Evolutionary conservation across 2,797 vertebrate species (phyloP), one percentile per base, ranked within the genome.

Genomic region (Leptodactylus fallax): DNA sequence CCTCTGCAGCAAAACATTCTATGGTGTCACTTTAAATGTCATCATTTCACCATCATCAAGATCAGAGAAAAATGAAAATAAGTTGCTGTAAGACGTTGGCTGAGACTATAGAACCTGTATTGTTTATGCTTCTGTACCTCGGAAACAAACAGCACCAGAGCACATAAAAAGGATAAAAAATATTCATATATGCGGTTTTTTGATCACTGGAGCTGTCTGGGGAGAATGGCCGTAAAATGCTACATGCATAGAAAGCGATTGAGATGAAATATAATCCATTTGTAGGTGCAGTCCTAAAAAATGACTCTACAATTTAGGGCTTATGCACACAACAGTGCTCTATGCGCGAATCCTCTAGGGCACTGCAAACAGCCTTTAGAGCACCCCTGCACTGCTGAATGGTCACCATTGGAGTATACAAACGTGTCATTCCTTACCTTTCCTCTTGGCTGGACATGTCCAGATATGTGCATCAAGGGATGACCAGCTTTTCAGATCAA

Each of bases 21-120:
- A 85, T 77, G 55, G 72, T 85, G 82, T 85, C 76, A 77, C 78
- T 85, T 85, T 81, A 88, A 88, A 88, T 85, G 67, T 85, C 78
- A 81, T 85, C 67, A 81, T 74, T 81, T 85, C 65, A 85, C 58
- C 56, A 45, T 45, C 47, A 55, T 77, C 67, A 76, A 47, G 56
- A 78, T 88, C 23, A 23, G 19, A 63, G 51, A 72, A 58, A 85
- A 71, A 61, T 45, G 17, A n/a, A 47, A 55, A 67, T 21, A 27
- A 65, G 56, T 23, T 17, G 4, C 60, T 81, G 58, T 53, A 74
- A 53, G 76, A 13, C 36, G 77, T 56, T 45, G 23, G 61, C 60
- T 79, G 82, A 80, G 61, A 81, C 53, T 5, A 55, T n/a, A 83
- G 45, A 76, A n/a, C 27, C 74, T 6, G 7, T 47, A 25, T 25